Base-by-base conservation (phyloP, 2,113 vertebrate genomes). In the Tenrec ecaudatus region DNA sequence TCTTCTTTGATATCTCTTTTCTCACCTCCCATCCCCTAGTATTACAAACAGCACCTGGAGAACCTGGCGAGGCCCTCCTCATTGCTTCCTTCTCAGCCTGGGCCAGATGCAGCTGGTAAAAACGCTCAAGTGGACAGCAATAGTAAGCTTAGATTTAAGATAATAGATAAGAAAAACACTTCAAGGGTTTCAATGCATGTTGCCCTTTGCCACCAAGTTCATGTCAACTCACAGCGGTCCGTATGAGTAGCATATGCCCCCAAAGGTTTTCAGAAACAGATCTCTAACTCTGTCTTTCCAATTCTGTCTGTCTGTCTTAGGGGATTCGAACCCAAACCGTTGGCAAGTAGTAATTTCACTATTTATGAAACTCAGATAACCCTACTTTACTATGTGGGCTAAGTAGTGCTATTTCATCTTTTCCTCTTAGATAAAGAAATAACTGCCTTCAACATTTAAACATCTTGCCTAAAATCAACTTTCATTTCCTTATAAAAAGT, bases 401-500 rank as follows among this genome's bases (percentile, higher is more conserved):
- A 68, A 91, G 78, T 62, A 12, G 3, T 58, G 83, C 40, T 88
- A 2, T 86, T 92, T 95, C 6, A 11, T 4, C 5, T 94, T 86
- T 92, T 95, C 6, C 15, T 4, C 5, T 94, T 40, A 47, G 19
- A 60, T 22, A 64, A 79, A 79, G 17, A 36, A 81, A 66, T 82
- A 38, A 17, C 23, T 58, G 3, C 31, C 22, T 91, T 80, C 79
- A 86, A 88, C 16, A 66, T 53, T 71, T 78, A 71, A 58, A 25
- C 31, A 69, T 60, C 38, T 85, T 86, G 29, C 23, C 12, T 83
- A 86, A 86, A 25, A 90, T 36, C 22, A 79, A 6, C 66, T 12
- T 82, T 82, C 82, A 58, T 71, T 91, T 87, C 40, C n/a, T 88
- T 82, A 78, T 53, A 62, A 91, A 84, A 73, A 36, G 19, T 62